Conservation (phyloP, 1,140 invertebrate genomes). For the Diabrotica virgifera region DNA sequence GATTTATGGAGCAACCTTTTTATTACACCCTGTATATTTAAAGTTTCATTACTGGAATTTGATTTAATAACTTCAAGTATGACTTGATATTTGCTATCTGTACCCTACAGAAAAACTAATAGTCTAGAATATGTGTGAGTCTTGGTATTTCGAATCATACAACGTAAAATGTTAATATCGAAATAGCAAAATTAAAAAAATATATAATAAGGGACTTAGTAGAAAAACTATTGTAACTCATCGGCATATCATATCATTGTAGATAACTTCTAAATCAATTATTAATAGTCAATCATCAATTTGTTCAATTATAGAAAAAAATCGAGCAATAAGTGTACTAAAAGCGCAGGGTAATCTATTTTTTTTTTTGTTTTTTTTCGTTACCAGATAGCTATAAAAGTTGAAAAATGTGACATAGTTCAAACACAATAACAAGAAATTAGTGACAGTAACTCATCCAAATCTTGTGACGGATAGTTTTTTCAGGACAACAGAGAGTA, state of each 20-base stretch:
- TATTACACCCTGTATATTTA: too few relatives aligned
- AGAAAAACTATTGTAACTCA: neutral
- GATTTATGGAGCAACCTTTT: too few relatives aligned
- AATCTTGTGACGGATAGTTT: too few relatives aligned
- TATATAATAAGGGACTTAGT: neutral
- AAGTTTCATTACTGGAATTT: too few relatives aligned
- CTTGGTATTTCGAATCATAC: neutral
- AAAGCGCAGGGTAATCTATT: constrained; percentile 6
- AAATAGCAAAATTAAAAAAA: neutral
- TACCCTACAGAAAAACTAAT: neutral
- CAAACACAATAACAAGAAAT: too few relatives aligned
- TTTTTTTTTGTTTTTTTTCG: neutral
- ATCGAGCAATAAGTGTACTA: constrained; percentile 31
- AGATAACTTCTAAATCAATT: constrained; percentile 17
- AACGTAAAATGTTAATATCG: neutral
- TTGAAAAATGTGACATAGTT: too few relatives aligned
- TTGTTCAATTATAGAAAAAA: constrained; percentile 26
- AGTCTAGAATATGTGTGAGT: neutral
- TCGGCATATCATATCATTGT: constrained; percentile 13
- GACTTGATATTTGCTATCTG: neutral
- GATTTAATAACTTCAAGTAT: too few relatives aligned
- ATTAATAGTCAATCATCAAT: constrained; percentile 29
- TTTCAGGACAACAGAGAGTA: too few relatives aligned
- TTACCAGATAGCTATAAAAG: too few relatives aligned
- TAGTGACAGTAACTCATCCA: too few relatives aligned